These are phyloP conservation scores for Forbesichthys papilliferus DNA, from an alignment of 2,113 vertebrate genomes.

Conservation along the genomic window DNA sequence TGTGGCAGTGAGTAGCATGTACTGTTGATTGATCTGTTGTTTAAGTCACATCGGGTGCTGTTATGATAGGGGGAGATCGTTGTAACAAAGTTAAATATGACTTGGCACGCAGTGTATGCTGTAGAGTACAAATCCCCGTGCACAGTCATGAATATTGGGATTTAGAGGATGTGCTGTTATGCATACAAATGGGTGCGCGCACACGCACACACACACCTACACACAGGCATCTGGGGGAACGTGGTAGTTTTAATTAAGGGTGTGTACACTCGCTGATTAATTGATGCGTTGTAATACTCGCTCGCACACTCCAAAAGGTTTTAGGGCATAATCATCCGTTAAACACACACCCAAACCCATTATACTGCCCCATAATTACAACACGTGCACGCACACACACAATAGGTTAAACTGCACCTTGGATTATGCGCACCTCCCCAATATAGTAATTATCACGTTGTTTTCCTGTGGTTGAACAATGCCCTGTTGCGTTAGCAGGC, in stretches of 20 bases:
- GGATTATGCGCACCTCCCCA: neutral
- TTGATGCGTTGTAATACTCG: constrained; percentile 34
- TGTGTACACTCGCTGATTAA: constrained; percentile 45
- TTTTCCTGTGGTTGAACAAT: neutral
- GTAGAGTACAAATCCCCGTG: constrained; percentile 13
- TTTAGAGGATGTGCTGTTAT: neutral
- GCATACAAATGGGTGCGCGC: constrained; percentile 33
- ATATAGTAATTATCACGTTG: neutral
- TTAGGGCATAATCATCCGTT: constrained; percentile 36
- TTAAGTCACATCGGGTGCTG: neutral
- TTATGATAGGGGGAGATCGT: neutral
- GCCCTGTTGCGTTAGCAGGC: too few species aligned
- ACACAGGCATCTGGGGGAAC: constrained; percentile 16
- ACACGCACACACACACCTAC: neutral
- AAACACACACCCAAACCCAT: constrained; percentile 2
- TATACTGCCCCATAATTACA: neutral
- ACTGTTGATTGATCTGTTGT: neutral
- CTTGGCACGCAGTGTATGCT: constrained; percentile 5
- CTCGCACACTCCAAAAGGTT: constrained; percentile 13
- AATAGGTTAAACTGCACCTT: constrained; percentile 7
- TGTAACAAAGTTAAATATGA: constrained; percentile 12
- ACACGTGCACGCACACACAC: neutral
- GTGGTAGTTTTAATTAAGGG: constrained; percentile 55
- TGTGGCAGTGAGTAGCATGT: neutral
- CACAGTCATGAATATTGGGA: constrained; percentile 40